phyloP scores from a whole-genome alignment of 1,140 invertebrate genomes.

The Orchesella cincta region DNA sequence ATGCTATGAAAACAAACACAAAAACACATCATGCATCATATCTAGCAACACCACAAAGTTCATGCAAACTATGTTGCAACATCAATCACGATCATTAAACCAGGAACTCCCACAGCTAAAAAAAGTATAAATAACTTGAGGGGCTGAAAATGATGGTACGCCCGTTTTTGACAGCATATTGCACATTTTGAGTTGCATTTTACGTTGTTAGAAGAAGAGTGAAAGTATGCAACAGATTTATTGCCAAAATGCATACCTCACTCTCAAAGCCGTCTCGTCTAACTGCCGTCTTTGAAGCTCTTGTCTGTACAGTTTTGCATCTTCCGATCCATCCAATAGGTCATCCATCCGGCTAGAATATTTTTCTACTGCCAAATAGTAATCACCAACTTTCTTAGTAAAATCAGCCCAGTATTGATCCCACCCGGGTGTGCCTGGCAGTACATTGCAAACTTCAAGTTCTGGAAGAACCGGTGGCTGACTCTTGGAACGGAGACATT shows the following conservation, averaged over 20 bases:
- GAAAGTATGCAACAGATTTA: no score
- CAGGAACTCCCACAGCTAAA: no score
- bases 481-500: no score
- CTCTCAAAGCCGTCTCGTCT: background rate
- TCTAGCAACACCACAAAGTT: background rate
- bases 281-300: background rate
- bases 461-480: background rate
- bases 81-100: no score
- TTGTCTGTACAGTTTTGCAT: background rate
- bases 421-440: background rate
- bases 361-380: background rate
- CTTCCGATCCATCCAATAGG: background rate
- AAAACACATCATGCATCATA: background rate
- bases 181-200: no score
- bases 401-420: background rate
- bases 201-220: no score
- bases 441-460: background rate
- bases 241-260: no score
- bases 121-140: no score
- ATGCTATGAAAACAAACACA: background rate
- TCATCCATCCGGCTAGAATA: conserved; percentile 3
- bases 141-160: no score
- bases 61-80: background rate
- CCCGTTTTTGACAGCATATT: no score
- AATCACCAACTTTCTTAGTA: background rate